phyloP scores from a whole-genome alignment of 2,797 vertebrate genomes.

The Rhynchonycteris naso region DNA sequence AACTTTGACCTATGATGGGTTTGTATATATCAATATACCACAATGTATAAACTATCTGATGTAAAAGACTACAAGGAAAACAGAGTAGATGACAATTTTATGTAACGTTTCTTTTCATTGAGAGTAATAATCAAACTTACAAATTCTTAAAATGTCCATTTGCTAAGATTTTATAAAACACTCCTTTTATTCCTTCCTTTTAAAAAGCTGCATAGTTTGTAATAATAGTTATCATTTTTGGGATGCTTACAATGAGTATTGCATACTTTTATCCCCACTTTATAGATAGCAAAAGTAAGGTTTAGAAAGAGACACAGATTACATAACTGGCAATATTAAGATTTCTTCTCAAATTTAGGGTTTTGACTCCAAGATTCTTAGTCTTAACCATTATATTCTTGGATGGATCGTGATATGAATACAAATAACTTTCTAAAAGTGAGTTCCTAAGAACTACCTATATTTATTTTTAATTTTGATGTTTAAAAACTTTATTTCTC shows the following conservation, averaged over 20 bases:
- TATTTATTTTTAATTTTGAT: neutral
- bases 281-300: neutral
- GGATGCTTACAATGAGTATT: neutral
- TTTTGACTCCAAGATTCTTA: neutral
- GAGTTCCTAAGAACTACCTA: neutral
- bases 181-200: neutral
- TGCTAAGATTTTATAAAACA: neutral
- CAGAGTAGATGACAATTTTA: neutral
- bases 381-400: neutral
- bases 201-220: neutral
- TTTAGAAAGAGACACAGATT: neutral
- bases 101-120: conserved; percentile 11
- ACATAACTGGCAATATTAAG: neutral
- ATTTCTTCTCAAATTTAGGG: neutral
- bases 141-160: neutral
- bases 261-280: neutral
- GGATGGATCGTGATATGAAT: neutral
- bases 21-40: conserved; percentile 69
- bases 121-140: neutral
- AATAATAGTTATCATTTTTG: neutral
- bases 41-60: neutral
- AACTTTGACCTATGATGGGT: conserved; percentile 86
- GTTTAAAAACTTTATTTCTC: neutral
- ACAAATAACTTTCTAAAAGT: neutral
- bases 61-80: neutral